Conservation (phyloP, 2,797 vertebrate species). For the Chromobotia macracanthus region DNA sequence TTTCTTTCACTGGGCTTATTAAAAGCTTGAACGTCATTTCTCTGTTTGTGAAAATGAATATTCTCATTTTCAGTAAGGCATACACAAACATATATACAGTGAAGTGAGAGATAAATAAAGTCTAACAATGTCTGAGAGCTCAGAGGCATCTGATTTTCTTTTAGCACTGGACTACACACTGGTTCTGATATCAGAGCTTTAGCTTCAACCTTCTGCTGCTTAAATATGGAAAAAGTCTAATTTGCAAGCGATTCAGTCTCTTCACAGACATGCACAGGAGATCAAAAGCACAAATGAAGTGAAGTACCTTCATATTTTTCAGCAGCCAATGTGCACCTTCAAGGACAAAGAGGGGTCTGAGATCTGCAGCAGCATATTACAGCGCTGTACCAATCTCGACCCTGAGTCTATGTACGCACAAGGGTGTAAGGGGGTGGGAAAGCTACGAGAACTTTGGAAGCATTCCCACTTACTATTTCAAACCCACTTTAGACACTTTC, state of each 20-base stretch:
- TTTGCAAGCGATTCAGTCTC: background rate
- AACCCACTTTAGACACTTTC: conserved; percentile 31
- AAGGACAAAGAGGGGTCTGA: background rate
- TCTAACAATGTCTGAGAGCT: background rate
- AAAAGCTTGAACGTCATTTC: background rate
- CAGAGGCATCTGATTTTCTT: background rate
- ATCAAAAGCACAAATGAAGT: background rate
- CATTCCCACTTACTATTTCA: conserved; percentile 22
- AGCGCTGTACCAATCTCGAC: background rate
- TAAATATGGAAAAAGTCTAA: background rate
- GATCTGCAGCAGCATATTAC: conserved; percentile 17
- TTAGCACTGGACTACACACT: background rate
- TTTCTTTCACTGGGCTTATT: background rate
- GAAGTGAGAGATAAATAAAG: background rate
- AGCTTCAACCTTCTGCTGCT: background rate
- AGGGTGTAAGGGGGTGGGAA: background rate
- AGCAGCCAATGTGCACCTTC: background rate
- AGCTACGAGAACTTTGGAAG: conserved; percentile 33
- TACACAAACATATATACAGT: background rate
- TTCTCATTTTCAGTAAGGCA: background rate
- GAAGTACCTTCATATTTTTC: background rate
- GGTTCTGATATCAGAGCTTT: background rate
- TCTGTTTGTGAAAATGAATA: background rate
- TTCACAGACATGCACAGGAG: background rate
- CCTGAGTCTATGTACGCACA: background rate